Evolutionary conservation across 1,140 invertebrate genomes (phyloP).

Genomic region (Brachionus paranguensis): DNA sequence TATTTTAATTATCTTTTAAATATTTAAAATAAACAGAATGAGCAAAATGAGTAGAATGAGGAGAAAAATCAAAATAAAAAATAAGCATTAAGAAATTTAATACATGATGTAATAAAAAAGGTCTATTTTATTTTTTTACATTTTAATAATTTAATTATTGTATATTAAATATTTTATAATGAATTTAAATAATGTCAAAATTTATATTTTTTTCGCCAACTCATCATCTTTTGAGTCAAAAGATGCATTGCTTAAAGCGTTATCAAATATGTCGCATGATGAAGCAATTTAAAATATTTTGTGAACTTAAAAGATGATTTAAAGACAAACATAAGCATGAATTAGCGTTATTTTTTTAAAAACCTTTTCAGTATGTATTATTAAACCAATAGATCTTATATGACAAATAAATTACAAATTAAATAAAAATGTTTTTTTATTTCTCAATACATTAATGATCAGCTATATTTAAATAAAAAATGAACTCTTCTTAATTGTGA

Average conservation of each 20-base stretch:
- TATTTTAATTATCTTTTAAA: no score
- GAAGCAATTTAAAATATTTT: not conserved
- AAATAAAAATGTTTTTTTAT: not conserved
- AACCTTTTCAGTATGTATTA: not conserved
- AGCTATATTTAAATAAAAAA: not conserved
- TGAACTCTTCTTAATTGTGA: not conserved
- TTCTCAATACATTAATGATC: not conserved
- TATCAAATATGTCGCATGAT: not conserved
- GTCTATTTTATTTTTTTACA: no score
- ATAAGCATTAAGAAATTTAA: no score
- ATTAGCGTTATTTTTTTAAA: not conserved
- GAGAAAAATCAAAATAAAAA: no score
- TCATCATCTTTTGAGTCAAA: no score
- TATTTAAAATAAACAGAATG: no score
- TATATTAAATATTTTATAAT: no score
- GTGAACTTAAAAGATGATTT: not conserved
- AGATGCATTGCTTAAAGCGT: not conserved
- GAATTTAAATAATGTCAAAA: no score
- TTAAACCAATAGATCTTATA: not conserved
- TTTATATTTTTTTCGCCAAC: no score
- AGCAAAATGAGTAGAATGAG: no score
- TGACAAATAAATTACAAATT: not conserved
- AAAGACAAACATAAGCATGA: not conserved
- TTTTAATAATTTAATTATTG: no score
- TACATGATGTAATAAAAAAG: no score